Conservation (phyloP, 2,113 vertebrate species). For the Struthio camelus region DNA sequence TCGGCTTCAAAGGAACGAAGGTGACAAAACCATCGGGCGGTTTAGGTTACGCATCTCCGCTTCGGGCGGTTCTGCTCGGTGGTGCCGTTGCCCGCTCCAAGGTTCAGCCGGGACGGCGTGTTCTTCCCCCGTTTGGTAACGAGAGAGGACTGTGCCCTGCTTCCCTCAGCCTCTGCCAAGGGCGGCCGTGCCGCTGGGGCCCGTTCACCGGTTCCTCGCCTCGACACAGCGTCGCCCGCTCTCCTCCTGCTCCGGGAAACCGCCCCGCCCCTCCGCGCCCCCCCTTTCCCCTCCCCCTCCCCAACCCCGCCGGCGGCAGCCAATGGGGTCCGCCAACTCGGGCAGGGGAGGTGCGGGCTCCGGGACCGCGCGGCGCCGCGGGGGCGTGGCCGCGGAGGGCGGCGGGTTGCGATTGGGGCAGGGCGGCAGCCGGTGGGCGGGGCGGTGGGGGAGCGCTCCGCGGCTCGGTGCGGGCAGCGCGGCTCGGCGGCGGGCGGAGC, state of each 20-base stretch:
- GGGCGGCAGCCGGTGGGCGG: background rate
- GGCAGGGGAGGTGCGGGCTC: too few species aligned
- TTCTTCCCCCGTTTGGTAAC: background rate
- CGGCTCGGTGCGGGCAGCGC: background rate
- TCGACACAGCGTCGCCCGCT: too few species aligned
- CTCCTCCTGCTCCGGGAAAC: too few species aligned
- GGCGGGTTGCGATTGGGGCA: background rate
- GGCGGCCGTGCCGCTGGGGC: background rate
- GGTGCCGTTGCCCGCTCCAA: background rate
- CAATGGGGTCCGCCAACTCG: background rate
- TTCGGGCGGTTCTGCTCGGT: background rate
- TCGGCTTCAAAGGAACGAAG: conserved; percentile 25
- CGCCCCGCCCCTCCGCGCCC: too few species aligned
- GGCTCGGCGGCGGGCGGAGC: background rate
- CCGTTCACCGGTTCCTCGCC: too few species aligned
- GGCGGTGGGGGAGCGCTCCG: background rate
- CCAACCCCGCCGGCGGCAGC: background rate
- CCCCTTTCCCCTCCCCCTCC: too few species aligned
- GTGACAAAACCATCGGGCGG: background rate
- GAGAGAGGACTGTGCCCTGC: background rate
- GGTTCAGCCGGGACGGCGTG: background rate
- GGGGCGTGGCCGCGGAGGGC: background rate
- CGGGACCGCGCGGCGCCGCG: background rate
- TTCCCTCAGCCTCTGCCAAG: background rate
- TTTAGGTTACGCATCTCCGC: background rate